Evolutionary conservation across 2,888 invertebrate species (phyloP).

Genomic region (Spilosoma lubricipeda): DNA sequence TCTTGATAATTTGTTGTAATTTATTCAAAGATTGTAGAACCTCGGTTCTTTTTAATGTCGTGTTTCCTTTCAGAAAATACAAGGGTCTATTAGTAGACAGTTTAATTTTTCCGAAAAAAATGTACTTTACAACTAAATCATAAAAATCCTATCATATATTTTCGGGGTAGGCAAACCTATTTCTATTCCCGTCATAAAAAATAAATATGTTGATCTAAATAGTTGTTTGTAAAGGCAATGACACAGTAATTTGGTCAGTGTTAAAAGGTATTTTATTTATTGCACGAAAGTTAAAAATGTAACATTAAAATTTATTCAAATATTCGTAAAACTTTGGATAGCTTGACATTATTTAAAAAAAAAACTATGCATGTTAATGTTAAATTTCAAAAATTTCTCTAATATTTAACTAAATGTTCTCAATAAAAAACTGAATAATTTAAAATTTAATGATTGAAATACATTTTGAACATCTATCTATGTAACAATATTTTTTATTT

Average conservation of each 20-base stretch:
- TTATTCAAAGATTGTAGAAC: not conserved
- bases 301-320: not conserved
- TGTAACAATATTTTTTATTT: no score
- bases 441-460: no score
- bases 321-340: not conserved
- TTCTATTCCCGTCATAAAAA: not conserved
- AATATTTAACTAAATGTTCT: no score
- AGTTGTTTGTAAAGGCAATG: not conserved
- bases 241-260: no score
- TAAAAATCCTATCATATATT: not conserved
- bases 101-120: no score
- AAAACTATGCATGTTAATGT: not conserved
- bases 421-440: no score
- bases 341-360: not conserved
- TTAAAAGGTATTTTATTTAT: not conserved
- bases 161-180: not conserved
- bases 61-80: not conserved
- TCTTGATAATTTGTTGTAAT: not conserved
- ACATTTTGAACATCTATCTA: no score
- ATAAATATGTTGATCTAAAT: not conserved
- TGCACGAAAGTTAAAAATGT: not conserved
- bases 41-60: not conserved
- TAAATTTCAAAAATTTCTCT: no score
- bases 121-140: no score
- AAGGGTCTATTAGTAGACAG: no score